Percentiles rank a stretch among this genome's conserved stretches.
Evolutionary conservation across 2,797 vertebrate genomes (phyloP).

Genomic region (Syndactyla subalaris): DNA sequence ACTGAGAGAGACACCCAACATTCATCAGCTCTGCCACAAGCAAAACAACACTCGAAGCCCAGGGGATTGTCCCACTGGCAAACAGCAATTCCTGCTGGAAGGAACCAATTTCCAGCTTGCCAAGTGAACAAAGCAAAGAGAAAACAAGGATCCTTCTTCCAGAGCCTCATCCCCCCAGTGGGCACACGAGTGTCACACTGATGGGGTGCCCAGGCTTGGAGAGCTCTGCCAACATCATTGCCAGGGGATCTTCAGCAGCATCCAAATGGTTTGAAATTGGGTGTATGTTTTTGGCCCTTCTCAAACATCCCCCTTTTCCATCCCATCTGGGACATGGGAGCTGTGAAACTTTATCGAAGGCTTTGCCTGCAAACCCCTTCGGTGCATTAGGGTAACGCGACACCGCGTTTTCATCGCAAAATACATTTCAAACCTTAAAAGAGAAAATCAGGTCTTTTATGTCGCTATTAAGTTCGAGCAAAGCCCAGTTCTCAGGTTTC

Average conservation of each 20-base stretch:
- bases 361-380: not conserved
- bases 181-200: accelerated
- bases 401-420: constrained; percentile 33
- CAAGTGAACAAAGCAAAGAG: not conserved
- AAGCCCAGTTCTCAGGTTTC: constrained; percentile 55
- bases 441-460: constrained; percentile 54
- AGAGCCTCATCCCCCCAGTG: not conserved
- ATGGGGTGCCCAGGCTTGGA: accelerated
- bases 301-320: not conserved
- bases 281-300: not conserved
- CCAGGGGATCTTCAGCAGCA: not conserved
- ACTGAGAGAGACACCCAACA: not conserved
- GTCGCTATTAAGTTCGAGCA: constrained; percentile 31
- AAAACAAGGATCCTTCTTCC: not conserved
- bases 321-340: not conserved
- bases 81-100: not conserved
- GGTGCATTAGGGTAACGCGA: not conserved
- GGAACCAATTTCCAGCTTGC: not conserved
- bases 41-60: not conserved
- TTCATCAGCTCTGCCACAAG: not conserved
- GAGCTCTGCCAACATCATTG: not conserved
- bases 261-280: not conserved
- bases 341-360: not conserved
- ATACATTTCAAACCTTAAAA: constrained; percentile 37
- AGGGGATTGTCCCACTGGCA: accelerated